A percentile compares a stretch with the other conserved stretches of the same genome.
Evolutionary conservation across 1,140 invertebrate species (phyloP).

Genomic region (Bradysia coprophila): DNA sequence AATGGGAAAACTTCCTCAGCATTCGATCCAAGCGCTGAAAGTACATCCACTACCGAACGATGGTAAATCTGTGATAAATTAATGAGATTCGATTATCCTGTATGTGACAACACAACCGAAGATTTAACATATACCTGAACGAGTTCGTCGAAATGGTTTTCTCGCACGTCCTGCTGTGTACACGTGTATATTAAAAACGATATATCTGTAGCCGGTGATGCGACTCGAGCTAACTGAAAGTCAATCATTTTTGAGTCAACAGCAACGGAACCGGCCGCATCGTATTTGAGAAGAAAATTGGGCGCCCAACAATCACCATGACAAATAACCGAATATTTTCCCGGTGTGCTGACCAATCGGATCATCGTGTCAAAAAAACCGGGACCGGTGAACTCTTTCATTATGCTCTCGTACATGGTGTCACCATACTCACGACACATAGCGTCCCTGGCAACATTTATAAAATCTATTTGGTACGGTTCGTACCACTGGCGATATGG

Average conservation of each 20-base stretch:
- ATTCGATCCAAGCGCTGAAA: conserved; percentile 36
- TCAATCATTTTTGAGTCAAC: conserved; percentile 41
- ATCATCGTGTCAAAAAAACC: neutral
- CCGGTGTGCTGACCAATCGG: neutral
- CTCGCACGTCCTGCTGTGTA: conserved; percentile 32
- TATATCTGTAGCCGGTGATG: conserved; percentile 37
- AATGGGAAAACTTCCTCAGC: conserved; percentile 34
- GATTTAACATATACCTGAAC: conserved; percentile 18
- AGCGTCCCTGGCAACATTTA: neutral
- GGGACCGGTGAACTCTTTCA: neutral
- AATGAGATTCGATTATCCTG: neutral
- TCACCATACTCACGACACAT: neutral
- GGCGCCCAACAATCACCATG: conserved; percentile 57
- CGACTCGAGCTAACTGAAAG: conserved; percentile 42
- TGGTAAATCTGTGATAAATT: conserved; percentile 24
- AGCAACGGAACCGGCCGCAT: conserved; percentile 15
- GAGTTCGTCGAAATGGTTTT: conserved; percentile 32
- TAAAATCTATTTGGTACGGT: neutral
- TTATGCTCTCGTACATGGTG: neutral
- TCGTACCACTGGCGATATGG: neutral
- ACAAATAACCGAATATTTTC: conserved; percentile 31
- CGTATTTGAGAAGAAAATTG: conserved; percentile 42
- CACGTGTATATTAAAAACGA: conserved; percentile 40
- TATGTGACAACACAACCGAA: neutral
- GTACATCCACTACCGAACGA: conserved; percentile 28